These are phyloP conservation scores for Eutolmus rufibarbis DNA, from an alignment of 2,888 invertebrate genomes.

Conservation along the genomic window DNA sequence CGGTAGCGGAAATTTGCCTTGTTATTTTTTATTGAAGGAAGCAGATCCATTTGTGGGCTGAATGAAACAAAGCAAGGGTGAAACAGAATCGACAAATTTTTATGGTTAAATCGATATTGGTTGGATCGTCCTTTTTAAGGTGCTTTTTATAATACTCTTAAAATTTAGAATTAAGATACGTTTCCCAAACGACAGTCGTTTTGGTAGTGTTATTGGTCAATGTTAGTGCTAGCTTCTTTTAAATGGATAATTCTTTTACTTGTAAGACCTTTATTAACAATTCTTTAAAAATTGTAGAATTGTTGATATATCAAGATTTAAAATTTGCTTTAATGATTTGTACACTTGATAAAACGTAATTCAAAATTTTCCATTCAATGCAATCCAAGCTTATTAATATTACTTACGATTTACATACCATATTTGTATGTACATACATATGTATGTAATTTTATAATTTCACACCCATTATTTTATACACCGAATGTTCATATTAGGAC, in stretches of 20 bases:
- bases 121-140: neutral
- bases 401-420: no score
- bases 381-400: no score
- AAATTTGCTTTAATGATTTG: no score
- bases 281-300: no score
- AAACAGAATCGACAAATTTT: neutral
- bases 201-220: neutral
- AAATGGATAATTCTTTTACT: neutral
- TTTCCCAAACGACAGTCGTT: neutral
- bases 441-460: no score
- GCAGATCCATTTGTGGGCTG: neutral
- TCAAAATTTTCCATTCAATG: no score
- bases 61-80: slow-evolving; percentile 27
- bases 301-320: no score
- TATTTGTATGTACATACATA: no score
- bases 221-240: neutral
- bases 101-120: neutral
- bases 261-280: no score
- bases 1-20: slow-evolving; percentile 28
- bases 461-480: no score
- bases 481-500: no score
- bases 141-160: neutral
- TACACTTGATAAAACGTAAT: no score
- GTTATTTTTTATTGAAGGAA: slow-evolving; percentile 21
- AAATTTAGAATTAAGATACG: neutral